Base-by-base conservation (phyloP, 2,888 invertebrate genomes). In the Synanthedon myopaeformis region DNA sequence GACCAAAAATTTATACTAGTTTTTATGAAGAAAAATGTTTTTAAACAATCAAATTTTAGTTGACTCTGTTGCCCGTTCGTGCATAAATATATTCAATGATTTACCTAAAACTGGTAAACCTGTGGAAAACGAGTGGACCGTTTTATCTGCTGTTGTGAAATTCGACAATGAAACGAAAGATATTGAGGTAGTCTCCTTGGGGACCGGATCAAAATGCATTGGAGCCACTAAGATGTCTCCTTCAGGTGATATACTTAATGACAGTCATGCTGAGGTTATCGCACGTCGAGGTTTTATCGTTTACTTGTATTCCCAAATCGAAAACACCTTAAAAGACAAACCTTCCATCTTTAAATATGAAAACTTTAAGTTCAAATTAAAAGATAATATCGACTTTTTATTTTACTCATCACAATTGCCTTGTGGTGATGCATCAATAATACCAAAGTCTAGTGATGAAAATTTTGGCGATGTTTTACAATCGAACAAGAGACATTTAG, bases 371-470 rank as follows among this genome's bases (percentile, higher is more conserved):
- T 90, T 90, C 64, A 66, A 67, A 54, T 57, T 95, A 1, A 90
- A 89, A 63, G 65, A 87, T 3, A 83, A 84, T 45, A 74, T 94
- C 28, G 85, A 89, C 35, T 96, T 95, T 77, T 93, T 96, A 72
- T 93, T 98, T 68, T 95, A 94, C 67, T 92, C 94, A 41, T 96
- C 95, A 52, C 94, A 96, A 72, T 90, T 93, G 45, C 98, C 97
- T 14, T 98, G 98, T 82, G 98, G 98, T 0, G 98, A 98, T 89
- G 96, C 96, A 12, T 93, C 96, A 14, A 97, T 98, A 63, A 90
- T 94, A 70, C 90, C 90, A 0, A 92, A 91, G 74, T 63, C 60
- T 52, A 64, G 61, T 3, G 63, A 68, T 13, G 76, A 76, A 14
- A 55, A 70, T 49, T 63, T 70, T 65, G 86, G 87, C 54, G 70